Conservation (phyloP, 2,888 invertebrate genomes). For the Dasysyrphus tricinctus region DNA sequence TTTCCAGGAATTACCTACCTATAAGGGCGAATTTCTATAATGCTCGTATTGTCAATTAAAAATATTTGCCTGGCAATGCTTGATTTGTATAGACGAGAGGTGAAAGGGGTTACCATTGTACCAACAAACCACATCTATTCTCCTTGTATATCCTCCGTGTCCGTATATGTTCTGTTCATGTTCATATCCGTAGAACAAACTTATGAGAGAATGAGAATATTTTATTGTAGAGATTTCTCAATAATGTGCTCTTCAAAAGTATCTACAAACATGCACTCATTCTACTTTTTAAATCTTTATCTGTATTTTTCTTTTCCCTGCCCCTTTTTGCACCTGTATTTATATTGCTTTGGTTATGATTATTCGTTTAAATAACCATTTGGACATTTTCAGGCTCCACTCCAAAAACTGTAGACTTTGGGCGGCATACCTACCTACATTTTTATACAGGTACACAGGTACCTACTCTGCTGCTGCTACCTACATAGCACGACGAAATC, state of each 20-base stretch:
- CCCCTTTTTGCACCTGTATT: conserved; percentile 55
- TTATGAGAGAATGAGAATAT: conserved; percentile 22
- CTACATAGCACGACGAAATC: conserved; percentile 19
- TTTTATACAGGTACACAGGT: conserved; percentile 19
- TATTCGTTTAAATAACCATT: conserved; percentile 54
- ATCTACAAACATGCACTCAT: conserved; percentile 13
- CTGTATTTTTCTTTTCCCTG: conserved; percentile 12
- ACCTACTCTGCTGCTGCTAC: conserved; percentile 8
- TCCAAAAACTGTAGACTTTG: conserved; percentile 45
- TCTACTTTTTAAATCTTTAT: background rate
- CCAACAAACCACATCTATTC: background rate
- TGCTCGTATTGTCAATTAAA: background rate
- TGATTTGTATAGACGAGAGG: background rate
- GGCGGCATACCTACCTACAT: conserved; percentile 1
- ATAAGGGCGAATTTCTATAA: background rate
- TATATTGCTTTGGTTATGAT: conserved; percentile 36
- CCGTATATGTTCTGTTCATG: background rate
- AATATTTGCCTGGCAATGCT: background rate
- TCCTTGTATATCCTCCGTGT: conserved; percentile 10
- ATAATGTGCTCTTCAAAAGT: background rate
- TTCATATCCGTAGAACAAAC: conserved; percentile 4
- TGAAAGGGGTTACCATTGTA: conserved; percentile 4
- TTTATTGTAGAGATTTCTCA: conserved; percentile 54
- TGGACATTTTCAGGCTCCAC: conserved; percentile 68
- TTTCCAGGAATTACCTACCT: no score